Percentiles rank a stretch among this genome's conserved stretches.
Conservation (phyloP, 2,888 invertebrate genomes). For the Glyphotaelius pellucidus region DNA sequence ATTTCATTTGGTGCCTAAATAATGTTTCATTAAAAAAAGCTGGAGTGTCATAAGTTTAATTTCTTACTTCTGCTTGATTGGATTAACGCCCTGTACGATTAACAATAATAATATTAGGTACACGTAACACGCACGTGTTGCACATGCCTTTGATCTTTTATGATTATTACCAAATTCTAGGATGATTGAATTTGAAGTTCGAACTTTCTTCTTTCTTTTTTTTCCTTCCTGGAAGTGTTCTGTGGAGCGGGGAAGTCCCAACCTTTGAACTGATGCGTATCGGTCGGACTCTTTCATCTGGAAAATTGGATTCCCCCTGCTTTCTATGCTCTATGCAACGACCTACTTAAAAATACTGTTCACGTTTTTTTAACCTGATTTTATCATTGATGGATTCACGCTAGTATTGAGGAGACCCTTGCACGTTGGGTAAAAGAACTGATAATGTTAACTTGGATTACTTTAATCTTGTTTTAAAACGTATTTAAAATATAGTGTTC, state of each 20-base stretch:
- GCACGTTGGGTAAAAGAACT: neutral
- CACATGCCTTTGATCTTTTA: neutral
- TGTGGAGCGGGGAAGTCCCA: neutral
- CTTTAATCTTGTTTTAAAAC: too few relatives aligned
- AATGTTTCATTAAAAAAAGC: too few relatives aligned
- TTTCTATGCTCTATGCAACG: neutral
- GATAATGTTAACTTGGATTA: neutral
- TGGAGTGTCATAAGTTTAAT: neutral
- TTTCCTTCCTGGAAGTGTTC: neutral
- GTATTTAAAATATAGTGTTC: neutral
- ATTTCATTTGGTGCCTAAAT: too few relatives aligned
- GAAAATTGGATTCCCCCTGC: constrained; percentile 52
- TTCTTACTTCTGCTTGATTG: neutral
- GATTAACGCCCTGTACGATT: neutral
- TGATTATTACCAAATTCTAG: neutral
- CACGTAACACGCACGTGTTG: neutral
- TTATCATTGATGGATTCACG: constrained; percentile 52
- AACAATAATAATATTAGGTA: neutral
- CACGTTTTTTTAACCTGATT: constrained; percentile 29
- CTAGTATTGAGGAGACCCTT: neutral
- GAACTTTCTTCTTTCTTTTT: neutral
- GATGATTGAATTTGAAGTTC: neutral
- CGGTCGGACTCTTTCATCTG: constrained; percentile 32
- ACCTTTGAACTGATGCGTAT: constrained; percentile 51
- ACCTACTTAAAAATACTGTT: neutral